phyloP scores from a whole-genome alignment of 2,888 invertebrate genomes.

The Diplazon laetatorius region DNA sequence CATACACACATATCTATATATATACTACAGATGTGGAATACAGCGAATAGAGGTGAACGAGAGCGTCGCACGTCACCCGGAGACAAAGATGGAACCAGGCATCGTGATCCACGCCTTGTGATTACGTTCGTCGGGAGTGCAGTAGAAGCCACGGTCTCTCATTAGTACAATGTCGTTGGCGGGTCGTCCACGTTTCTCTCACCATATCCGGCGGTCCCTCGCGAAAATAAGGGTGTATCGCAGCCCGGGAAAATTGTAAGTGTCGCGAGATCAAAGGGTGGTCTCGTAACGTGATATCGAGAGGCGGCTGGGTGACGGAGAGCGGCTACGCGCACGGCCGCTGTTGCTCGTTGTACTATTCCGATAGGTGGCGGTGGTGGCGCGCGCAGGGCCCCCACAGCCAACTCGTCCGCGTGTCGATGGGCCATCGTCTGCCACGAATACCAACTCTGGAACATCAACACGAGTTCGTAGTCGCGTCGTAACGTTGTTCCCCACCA shows the following conservation, averaged over 20 bases:
- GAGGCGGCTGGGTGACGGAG: slow-evolving; percentile 54
- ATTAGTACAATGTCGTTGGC: slow-evolving; percentile 73
- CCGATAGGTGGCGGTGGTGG: too few species aligned
- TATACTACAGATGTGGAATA: slow-evolving; percentile 32
- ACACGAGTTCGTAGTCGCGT: slow-evolving; percentile 46
- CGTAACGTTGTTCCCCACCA: slow-evolving; percentile 38
- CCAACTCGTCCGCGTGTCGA: slow-evolving; percentile 29
- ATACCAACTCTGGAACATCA: background rate
- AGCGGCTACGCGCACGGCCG: background rate
- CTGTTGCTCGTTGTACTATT: too few species aligned
- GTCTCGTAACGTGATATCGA: slow-evolving; percentile 81
- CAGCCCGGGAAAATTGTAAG: slow-evolving; percentile 82
- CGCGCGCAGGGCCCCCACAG: background rate
- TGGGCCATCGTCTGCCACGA: slow-evolving; percentile 4
- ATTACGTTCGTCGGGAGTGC: slow-evolving; percentile 73
- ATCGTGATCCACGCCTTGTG: slow-evolving; percentile 77
- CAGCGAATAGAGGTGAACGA: slow-evolving; percentile 35
- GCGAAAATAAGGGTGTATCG: slow-evolving; percentile 74
- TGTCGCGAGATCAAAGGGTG: slow-evolving; percentile 82
- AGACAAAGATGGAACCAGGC: slow-evolving; percentile 42
- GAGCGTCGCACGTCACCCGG: slow-evolving; percentile 21
- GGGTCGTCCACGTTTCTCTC: slow-evolving; percentile 48
- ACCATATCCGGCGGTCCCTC: slow-evolving; percentile 29
- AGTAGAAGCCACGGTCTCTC: slow-evolving; percentile 79
- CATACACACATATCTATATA: too few species aligned